Evolutionary conservation across 2,888 invertebrate genomes (phyloP).

Genomic region (Drosophila borborema): DNA sequence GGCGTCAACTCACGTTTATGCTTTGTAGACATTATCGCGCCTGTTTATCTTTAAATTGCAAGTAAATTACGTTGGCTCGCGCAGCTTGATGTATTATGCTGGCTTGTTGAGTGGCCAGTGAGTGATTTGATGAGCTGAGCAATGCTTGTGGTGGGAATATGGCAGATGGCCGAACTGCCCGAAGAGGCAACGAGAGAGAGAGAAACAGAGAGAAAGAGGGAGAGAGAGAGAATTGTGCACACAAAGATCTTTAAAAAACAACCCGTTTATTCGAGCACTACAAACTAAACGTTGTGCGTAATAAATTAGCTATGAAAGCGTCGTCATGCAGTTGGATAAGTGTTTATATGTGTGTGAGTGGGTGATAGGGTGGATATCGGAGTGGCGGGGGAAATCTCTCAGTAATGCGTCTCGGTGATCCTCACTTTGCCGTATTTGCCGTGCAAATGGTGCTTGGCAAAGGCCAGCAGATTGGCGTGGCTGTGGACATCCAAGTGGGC

Average conservation of each 20-base stretch:
- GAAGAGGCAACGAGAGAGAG: not conserved
- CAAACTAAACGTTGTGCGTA: slow-evolving; percentile 56
- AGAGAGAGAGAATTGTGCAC: slow-evolving; percentile 5
- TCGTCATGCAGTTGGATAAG: slow-evolving; percentile 51
- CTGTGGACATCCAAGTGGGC: slow-evolving; percentile 76
- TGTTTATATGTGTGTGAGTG: slow-evolving; percentile 33
- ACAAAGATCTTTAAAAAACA: slow-evolving; percentile 38
- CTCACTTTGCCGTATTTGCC: slow-evolving; percentile 83
- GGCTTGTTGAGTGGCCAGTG: slow-evolving; percentile 74
- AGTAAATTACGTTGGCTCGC: slow-evolving; percentile 80
- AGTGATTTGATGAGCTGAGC: slow-evolving; percentile 68
- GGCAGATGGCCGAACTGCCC: not conserved
- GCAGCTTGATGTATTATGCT: slow-evolving; percentile 73
- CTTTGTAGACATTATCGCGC: slow-evolving; percentile 81
- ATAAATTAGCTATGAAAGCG: slow-evolving; percentile 78
- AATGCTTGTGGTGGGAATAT: slow-evolving; percentile 10
- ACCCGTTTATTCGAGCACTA: slow-evolving; percentile 67
- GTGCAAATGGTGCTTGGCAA: slow-evolving; percentile 82
- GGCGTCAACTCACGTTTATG: slow-evolving; percentile 83
- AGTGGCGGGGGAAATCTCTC: slow-evolving; percentile 73
- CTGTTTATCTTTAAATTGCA: slow-evolving; percentile 82
- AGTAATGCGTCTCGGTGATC: slow-evolving; percentile 84
- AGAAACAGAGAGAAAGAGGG: not conserved
- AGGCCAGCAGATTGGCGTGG: slow-evolving; percentile 75
- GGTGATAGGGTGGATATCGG: slow-evolving; percentile 13